phyloP scores from a whole-genome alignment of 2,113 vertebrate genomes.

The Seriola aureovittata region DNA sequence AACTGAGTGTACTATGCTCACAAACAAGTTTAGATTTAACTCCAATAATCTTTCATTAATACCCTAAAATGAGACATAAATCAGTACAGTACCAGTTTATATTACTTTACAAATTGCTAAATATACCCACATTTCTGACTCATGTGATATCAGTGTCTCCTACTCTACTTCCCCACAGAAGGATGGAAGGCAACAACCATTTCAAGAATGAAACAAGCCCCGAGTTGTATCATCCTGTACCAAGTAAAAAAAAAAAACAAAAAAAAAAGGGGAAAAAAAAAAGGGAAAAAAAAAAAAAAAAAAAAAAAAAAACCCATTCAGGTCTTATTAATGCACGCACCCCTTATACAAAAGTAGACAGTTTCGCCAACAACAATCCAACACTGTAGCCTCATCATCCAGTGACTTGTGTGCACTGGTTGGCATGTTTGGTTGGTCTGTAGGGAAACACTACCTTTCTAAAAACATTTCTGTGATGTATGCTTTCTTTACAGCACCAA shows the following conservation, averaged over 20 bases:
- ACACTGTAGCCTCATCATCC: background rate
- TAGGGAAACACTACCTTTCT: constrained; percentile 12
- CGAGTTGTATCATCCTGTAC: constrained; percentile 48
- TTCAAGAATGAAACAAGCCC: constrained; percentile 45
- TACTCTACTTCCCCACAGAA: constrained; percentile 20
- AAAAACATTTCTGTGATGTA: constrained; percentile 37
- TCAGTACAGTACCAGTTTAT: background rate
- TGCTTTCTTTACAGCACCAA: constrained; percentile 44
- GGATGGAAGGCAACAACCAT: constrained; percentile 47
- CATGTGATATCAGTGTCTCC: constrained; percentile 46
- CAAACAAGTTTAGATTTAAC: background rate
- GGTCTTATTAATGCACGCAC: constrained; percentile 57
- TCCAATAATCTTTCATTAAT: constrained; percentile 16
- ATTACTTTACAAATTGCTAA: background rate
- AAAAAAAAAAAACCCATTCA: constrained; percentile 39
- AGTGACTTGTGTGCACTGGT: constrained; percentile 1
- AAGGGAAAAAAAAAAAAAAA: too few species aligned
- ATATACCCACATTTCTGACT: constrained; percentile 38
- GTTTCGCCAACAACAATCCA: background rate
- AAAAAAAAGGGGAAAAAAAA: too few species aligned
- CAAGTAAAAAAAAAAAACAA: constrained; percentile 31
- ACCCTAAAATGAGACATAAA: constrained; percentile 10
- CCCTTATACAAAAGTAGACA: constrained; percentile 43
- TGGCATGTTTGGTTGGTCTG: constrained; percentile 17
- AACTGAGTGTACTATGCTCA: background rate